phyloP scores from a whole-genome alignment of 2,888 invertebrate species.

The Odontothrips loti region DNA sequence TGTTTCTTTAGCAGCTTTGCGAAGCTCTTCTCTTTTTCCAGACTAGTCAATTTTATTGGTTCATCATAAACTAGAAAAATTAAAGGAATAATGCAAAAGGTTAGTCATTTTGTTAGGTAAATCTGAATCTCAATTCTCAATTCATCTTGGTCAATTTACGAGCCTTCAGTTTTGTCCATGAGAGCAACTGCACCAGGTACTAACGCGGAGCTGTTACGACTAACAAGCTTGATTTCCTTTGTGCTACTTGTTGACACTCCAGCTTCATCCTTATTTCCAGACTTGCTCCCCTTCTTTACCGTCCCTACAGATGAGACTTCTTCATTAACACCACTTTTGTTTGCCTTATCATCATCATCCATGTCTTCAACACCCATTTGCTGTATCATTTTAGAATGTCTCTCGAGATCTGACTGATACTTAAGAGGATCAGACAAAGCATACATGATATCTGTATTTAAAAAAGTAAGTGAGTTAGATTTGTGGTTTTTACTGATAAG shows the following conservation, averaged over 20 bases:
- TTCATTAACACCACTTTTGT: conserved; percentile 35
- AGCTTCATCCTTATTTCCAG: conserved; percentile 50
- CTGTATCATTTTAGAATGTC: neutral
- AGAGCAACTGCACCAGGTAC: neutral
- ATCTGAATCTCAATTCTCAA: too few relatives aligned
- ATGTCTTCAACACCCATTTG: conserved; percentile 3
- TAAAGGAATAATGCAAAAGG: neutral
- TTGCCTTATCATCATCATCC: neutral
- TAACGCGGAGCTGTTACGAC: neutral
- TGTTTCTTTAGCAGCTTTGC: conserved; percentile 58
- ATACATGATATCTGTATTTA: conserved; percentile 28
- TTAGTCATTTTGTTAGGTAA: neutral
- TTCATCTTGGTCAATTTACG: neutral
- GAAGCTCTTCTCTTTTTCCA: conserved; percentile 53
- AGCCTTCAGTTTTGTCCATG: conserved; percentile 8
- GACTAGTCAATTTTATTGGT: conserved; percentile 51
- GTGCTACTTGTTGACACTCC: conserved; percentile 58
- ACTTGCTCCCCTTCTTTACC: conserved; percentile 42
- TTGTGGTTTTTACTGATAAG: neutral
- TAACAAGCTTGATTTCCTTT: conserved; percentile 58
- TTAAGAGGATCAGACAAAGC: neutral
- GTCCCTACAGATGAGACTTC: conserved; percentile 37
- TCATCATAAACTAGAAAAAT: conserved; percentile 43
- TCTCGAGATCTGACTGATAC: conserved; percentile 15
- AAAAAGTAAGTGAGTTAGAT: neutral